Evolutionary conservation across 2,797 vertebrate genomes (phyloP).

Genomic region (Saxicola maurus): DNA sequence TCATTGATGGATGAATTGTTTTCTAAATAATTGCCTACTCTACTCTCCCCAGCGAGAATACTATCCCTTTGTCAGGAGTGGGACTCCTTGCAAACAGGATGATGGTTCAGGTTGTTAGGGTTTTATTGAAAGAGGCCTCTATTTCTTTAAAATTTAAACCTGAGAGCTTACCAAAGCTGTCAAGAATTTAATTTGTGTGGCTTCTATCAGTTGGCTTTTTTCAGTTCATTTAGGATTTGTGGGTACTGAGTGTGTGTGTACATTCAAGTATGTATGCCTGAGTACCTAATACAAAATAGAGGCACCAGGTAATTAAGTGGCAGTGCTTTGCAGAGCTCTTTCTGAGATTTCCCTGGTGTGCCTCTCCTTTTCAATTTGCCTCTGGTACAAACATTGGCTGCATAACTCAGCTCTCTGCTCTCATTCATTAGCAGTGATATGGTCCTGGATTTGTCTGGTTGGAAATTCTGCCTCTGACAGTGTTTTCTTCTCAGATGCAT

Average conservation of each 20-base stretch:
- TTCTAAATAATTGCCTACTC: neutral
- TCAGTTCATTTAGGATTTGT: neutral
- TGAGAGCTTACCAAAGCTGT: neutral
- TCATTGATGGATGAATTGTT: neutral
- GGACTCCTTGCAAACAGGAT: neutral
- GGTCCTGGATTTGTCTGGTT: neutral
- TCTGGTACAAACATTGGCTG: neutral
- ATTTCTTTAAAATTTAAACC: neutral
- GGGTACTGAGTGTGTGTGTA: neutral
- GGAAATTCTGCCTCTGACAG: neutral
- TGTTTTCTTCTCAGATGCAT: neutral
- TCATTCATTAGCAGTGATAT: neutral
- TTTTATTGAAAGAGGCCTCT: neutral
- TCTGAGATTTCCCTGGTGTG: neutral
- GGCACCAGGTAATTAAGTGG: neutral
- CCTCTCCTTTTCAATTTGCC: neutral
- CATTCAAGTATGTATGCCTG: neutral
- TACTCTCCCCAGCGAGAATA: fast-evolving
- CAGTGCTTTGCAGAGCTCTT: neutral
- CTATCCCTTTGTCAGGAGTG: neutral
- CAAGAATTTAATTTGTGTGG: neutral
- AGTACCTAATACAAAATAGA: neutral
- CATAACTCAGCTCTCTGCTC: neutral
- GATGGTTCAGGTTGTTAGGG: neutral
- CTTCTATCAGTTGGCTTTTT: neutral